Base-by-base conservation (phyloP, 2,113 vertebrate species). In the Pyxicephalus adspersus region DNA sequence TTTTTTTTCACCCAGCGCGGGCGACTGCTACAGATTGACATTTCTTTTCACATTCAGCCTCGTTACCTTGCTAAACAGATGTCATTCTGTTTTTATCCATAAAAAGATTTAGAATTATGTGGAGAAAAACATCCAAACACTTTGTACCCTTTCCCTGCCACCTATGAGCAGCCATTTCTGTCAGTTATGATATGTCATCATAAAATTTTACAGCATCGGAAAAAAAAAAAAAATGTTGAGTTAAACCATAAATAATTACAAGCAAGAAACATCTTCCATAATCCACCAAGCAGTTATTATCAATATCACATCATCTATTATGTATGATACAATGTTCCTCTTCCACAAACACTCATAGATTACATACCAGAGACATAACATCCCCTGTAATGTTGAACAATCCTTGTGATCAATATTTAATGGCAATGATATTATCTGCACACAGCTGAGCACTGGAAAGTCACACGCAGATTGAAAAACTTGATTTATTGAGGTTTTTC, bases 351-450 rank as follows among this genome's bases (percentile, higher is more conserved):
- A 31, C 34, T 22, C 66, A 60, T 61, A 70, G 55, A 54, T 38
- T 25, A 64, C 25, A 20, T 45, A 7, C 45, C 20, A 23, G 64
- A 72, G 50, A 72, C n/a, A 28, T 25, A 64, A 58, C 73, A 15
- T 66, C 68, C 54, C 5, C 20, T 71, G 54, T 77, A 45, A 38
- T 57, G 60, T 74, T 83, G 45, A 73, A 60, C 52, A 38, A 72
- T 66, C 29, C 23, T 57, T 1, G 31, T 51, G 50, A 61, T 65
- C 51, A 65, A 66, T 78, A 83, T 66, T 73, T 78, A 64, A 74
- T 58, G 31, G 23, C 57, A 72, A 72, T 79, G 70, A 83, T 83
- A 57, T 65, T n/a, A 17, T 66, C 58, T 60, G 76, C 25, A 3
- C 16, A 34, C 61, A 26, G 26, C 7, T 26, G 7, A 64, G 52